Evolutionary conservation across 2,888 invertebrate species (phyloP), one percentile per base, ranked within the genome.

Genomic region (Drosophila anceps): DNA sequence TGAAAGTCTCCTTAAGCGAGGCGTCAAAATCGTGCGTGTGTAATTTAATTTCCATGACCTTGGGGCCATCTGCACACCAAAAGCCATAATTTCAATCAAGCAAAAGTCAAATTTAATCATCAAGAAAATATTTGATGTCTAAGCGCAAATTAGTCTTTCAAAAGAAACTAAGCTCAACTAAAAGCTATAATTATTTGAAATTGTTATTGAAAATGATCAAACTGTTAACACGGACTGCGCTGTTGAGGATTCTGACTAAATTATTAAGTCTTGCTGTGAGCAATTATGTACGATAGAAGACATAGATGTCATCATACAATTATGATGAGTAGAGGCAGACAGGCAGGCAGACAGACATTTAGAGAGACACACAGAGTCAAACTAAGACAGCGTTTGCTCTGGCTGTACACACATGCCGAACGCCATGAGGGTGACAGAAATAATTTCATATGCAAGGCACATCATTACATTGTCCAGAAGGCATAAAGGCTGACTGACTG

Each of bases 391-490:
- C 39, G 20, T 13, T 10, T 27, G 55, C 33, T 27, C 48, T 12
- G 24, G 27, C 59, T 77, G 67, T 48, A n/a, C 41, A 43, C 53
- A 54, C 62, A 67, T 57, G 66, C n/a, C 43, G 35, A 48, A 9
- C 24, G n/a, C 35, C 18, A 7, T 9, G 20, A 48, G 27, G 39
- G n/a, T 35, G 51, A 39, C 27, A 37, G 27, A 63, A 31, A 43
- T 53, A 61, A 85, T 83, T 88, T 73, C 72, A 76, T 76, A 88
- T 88, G 84, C 88, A 86, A 69, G 79, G 68, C 84, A 82, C 88
- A 82, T 84, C 71, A 86, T 88, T 84, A 81, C 79, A 79, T 73
- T 81, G 82, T 80, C 73, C 78, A 75, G 68, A 64, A 53, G 71
- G 59, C 67, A 55, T 43, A 18, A 20, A 39, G 37, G 63, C 79